These are phyloP conservation scores for Osmoderma eremita DNA, from an alignment of 2,888 invertebrate genomes.

Conservation along the genomic window DNA sequence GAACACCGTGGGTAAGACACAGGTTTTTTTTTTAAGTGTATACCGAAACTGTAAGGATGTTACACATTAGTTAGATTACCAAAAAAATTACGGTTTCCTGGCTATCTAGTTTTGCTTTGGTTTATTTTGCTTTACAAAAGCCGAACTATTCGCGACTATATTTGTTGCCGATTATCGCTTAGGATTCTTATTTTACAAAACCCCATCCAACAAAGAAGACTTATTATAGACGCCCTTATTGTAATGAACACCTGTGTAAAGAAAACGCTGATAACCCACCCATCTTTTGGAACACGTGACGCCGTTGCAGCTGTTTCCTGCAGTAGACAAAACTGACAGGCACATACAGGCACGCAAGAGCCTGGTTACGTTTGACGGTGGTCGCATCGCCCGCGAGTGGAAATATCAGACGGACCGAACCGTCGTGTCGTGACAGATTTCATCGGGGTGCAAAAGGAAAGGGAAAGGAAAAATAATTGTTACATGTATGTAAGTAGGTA, in stretches of 20 bases:
- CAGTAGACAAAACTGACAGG: conserved; percentile 34
- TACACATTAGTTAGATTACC: too few relatives aligned
- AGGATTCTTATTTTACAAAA: conserved; percentile 13
- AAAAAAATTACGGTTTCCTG: too few relatives aligned
- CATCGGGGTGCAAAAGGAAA: too few relatives aligned
- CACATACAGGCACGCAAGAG: conserved; percentile 26
- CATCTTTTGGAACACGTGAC: conserved; percentile 44
- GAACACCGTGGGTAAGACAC: too few relatives aligned
- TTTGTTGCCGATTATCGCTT: background rate
- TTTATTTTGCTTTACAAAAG: too few relatives aligned
- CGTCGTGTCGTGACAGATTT: too few relatives aligned
- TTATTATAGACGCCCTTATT: conserved; percentile 39
- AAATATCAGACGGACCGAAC: background rate
- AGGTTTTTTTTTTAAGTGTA: too few relatives aligned
- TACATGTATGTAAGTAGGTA: too few relatives aligned
- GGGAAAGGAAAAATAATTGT: too few relatives aligned
- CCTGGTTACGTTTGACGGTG: background rate
- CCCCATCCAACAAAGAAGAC: conserved; percentile 36
- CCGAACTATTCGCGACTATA: too few relatives aligned
- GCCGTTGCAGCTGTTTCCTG: conserved; percentile 45
- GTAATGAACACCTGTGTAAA: conserved; percentile 45
- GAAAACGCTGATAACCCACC: conserved; percentile 40
- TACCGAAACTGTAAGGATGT: too few relatives aligned
- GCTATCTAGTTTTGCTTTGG: too few relatives aligned
- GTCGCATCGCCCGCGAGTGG: background rate